These are phyloP conservation scores for Linepithema humile DNA, from an alignment of 1,140 invertebrate species.

Conservation along the genomic window DNA sequence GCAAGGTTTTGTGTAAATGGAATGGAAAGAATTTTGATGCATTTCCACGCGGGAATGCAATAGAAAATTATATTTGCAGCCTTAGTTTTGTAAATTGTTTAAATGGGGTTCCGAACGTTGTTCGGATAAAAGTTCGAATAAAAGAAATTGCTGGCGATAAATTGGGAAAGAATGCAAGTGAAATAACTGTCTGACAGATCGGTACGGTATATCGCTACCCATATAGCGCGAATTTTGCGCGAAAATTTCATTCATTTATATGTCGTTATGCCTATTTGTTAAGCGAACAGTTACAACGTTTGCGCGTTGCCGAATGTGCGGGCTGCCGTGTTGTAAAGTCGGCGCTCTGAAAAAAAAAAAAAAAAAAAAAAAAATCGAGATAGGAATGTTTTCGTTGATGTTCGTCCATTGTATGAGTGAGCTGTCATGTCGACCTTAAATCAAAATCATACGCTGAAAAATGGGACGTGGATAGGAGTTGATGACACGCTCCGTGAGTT, in stretches of 20 bases:
- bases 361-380: slow-evolving; percentile 29
- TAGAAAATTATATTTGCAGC: not conserved
- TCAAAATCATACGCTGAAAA: slow-evolving; percentile 51
- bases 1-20: too few species aligned
- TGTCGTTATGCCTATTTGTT: slow-evolving; percentile 30
- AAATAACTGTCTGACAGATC: slow-evolving; percentile 35
- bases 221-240: slow-evolving; percentile 22
- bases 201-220: slow-evolving; percentile 27
- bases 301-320: slow-evolving; percentile 1
- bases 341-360: not conserved
- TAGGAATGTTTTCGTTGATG: slow-evolving; percentile 35
- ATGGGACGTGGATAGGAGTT: slow-evolving; percentile 39
- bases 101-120: not conserved
- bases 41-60: not conserved
- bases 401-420: slow-evolving; percentile 27
- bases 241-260: slow-evolving; percentile 53
- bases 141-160: slow-evolving; percentile 47
- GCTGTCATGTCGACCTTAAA: slow-evolving; percentile 49
- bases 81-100: slow-evolving; percentile 8
- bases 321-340: slow-evolving; percentile 19
- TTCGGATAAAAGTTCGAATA: slow-evolving; percentile 4
- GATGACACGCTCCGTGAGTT: slow-evolving; percentile 32
- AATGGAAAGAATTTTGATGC: not conserved
- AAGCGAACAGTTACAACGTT: slow-evolving; percentile 31
- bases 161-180: slow-evolving; percentile 46